Base-by-base conservation (phyloP, 2,113 vertebrate species). In the Otocyon megalotis region DNA sequence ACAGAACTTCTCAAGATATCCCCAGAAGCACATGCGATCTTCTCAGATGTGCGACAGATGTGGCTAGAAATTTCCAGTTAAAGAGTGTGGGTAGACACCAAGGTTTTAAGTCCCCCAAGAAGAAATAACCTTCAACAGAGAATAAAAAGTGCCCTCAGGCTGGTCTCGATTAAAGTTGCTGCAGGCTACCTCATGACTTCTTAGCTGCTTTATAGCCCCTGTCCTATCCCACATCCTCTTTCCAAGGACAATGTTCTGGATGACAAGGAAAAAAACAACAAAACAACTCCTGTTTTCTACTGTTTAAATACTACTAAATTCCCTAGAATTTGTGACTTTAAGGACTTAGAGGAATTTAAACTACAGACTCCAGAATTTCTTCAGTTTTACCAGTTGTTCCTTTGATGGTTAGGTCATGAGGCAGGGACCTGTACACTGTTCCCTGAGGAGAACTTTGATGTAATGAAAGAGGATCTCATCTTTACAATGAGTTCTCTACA, bases 41-140 rank as follows among this genome's bases (percentile, higher is more conserved):
- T 60, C 77, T 97, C 81, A 94, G 89, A 90, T 8, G 92, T 8
- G 71, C 85, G 82, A 28, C 60, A 62, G 53, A 95, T 79, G 94
- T 80, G 67, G 60, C 35, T 74, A 37, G 60, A 63, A 60, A 19
- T 24, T 35, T 10, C 43, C n/a, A 32, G 53, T 72, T 14, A 82
- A 62, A 50, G 16, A 17, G 60, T 48, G 30, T 58, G 94, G 89
- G 62, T 17, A 60, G 56, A 92, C 83, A 83, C 48, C 32, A 16
- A 56, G 37, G 90, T 69, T 85, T 93, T n/a, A 72, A 32, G 43
- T 3, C 24, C n/a, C 30, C 3, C 22, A 37, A 53, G 89, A 88
- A 88, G 37, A 54, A 90, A 72, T 3, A 28, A 19, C 58, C 43
- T 62, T 92, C 58, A 24, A 37, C 77, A 67, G 90, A 83, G 14